Base-by-base conservation (phyloP, 2,797 vertebrate genomes). In the Pachyuromys duprasi region DNA sequence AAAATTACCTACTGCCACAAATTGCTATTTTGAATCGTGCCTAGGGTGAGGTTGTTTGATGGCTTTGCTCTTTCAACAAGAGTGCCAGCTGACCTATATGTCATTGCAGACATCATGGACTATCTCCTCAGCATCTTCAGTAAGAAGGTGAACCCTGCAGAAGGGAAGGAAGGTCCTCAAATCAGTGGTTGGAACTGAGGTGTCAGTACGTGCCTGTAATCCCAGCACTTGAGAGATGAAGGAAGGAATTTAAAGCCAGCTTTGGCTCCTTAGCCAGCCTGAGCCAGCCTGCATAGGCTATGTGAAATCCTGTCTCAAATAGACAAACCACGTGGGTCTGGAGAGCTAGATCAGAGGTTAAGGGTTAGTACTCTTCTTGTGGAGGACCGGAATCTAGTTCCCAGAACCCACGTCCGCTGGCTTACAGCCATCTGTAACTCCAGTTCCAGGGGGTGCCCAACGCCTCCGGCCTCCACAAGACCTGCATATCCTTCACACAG, bases 41-140 rank as follows among this genome's bases (percentile, higher is more conserved):
- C 65, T 62, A 72, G n/a, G 39, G 45, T n/a, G n/a, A 53, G 53
- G 72, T 45, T 39, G 72, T 57, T 42, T 31, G 31, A 15, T 74
- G 75, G 33, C 55, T 91, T 88, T 86, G 62, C 69, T 89, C 53
- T 81, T 53, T 87, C 65, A 49, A 62, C 70, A 92, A 53, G 88
- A 83, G 70, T 39, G 81, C 75, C 92, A 81, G 88, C 72, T 33
- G 76, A 79, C 28, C 57, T 89, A 76, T 94, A 94, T 83, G 91
- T 97, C 95, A 86, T 55, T 26, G 12, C 22, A 31, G 63, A 94
- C 86, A 92, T 95, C 95, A 92, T 55, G 97, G 95, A 97, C 96
- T 96, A 65, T 92, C 92, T 97, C 93, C 93, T 65, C 81, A 88
- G 36, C 93, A 86, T 67, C 92, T 87, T 93, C 76, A 94, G 90